A percentile compares a stretch with the other conserved stretches of the same genome.
Evolutionary conservation across 2,888 invertebrate genomes (phyloP).

Genomic region (Lasioglossum lativentre): DNA sequence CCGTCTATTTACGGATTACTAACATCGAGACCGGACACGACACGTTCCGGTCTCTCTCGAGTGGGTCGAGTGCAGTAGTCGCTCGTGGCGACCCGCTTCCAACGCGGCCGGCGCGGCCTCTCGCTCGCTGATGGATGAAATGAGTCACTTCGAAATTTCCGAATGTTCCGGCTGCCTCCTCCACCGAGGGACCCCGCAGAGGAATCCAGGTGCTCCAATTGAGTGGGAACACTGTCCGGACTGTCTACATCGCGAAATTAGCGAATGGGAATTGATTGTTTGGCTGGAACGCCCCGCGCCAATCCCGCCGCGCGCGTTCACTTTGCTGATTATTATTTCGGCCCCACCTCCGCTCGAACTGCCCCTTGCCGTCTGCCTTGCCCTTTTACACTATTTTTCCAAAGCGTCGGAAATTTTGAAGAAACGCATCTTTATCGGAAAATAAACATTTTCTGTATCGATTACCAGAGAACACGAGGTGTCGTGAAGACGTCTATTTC

Average conservation of each 20-base stretch:
- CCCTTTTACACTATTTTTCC: neutral
- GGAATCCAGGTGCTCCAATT: constrained; percentile 25
- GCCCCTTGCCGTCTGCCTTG: neutral
- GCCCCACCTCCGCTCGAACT: neutral
- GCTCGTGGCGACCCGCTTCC: constrained; percentile 60
- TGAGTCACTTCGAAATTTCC: constrained; percentile 45
- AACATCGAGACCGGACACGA: constrained; percentile 70
- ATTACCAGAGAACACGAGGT: too few relatives aligned
- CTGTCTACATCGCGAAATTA: neutral
- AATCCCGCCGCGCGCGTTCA: constrained; percentile 15
- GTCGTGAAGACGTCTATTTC: too few relatives aligned
- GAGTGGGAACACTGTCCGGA: constrained; percentile 13
- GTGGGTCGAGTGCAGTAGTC: constrained; percentile 68
- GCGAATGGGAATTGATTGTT: constrained; percentile 21
- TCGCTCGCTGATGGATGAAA: constrained; percentile 31
- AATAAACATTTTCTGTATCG: too few relatives aligned
- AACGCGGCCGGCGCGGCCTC: constrained; percentile 24
- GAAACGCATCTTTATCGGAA: too few relatives aligned
- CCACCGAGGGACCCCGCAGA: neutral
- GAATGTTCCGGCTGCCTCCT: neutral
- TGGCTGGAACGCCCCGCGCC: neutral
- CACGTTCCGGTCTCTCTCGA: constrained; percentile 69
- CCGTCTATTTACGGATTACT: constrained; percentile 70
- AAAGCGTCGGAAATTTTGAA: neutral
- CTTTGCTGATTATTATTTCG: constrained; percentile 13